Evolutionary conservation across 2,113 vertebrate genomes (phyloP), one percentile per base, ranked within the genome.

Genomic region (Equus quagga): DNA sequence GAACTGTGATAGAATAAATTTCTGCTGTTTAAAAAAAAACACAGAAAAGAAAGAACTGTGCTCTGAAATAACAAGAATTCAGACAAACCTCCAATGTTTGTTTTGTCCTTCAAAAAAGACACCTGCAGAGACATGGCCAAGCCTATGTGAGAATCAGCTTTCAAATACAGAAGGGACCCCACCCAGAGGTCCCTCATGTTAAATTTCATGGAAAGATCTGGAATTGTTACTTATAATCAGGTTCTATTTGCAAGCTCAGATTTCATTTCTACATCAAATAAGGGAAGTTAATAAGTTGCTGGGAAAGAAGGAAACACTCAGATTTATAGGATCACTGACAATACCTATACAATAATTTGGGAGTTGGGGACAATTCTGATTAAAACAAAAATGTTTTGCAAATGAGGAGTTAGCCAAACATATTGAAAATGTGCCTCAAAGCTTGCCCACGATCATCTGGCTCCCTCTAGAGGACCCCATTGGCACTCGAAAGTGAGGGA

Each of bases 391-490:
- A 36, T 2, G 21, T 6, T 49, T 67, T 73, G 12, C 18, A 70
- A 46, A 8, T 17, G 51, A 82, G 21, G 21, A 58, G 11, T 9
- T 11, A 15, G 33, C 14, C 70, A 44, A 49, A 67, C 6, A 46
- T 2, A 26, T 2, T 1, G 1, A 10, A 4, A 8, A 67, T 26
- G 6, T 49, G 46, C 3, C 17, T 18, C 1, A 0, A 1, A 15
- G 15, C 5, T 17, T 6, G 33, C 3, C 7, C 24, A 24, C 79
- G 33, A 18, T 58, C 41, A 8, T 89, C 54, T 96, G 85, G 96
- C 93, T 88, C 96, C 97, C 97, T 94, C 97, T 92, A 97, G 93
- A 81, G 96, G 91, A 67, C 6, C 6, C 8, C 17, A 36, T 10
- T 36, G n/a, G 18, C n/a, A 12, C 80, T 56, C 8, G 8, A 13